Percentiles rank a stretch among this genome's conserved stretches.
Evolutionary conservation across 2,797 vertebrate species (phyloP).

Genomic region (Poliocrania exsul): DNA sequence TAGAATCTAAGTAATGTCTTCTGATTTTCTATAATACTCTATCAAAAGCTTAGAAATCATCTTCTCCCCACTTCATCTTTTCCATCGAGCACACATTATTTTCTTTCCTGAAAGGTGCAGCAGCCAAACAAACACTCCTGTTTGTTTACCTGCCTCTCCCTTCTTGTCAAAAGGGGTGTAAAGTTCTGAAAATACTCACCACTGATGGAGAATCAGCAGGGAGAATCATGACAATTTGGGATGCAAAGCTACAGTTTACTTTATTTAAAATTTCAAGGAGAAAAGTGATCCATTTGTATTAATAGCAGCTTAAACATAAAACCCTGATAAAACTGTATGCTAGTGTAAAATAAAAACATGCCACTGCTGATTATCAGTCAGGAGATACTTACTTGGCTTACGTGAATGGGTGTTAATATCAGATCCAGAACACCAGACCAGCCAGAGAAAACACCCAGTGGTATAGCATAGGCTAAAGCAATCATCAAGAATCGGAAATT

Average conservation of each 20-base stretch:
- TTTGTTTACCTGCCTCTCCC: not conserved
- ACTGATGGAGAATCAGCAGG: not conserved
- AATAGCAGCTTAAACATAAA: not conserved
- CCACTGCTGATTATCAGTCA: not conserved
- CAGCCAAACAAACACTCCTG: not conserved
- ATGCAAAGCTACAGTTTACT: not conserved
- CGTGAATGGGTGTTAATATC: conserved; percentile 91
- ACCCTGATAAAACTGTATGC: not conserved
- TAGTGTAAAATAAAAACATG: not conserved
- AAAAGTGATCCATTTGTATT: not conserved
- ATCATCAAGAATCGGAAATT: conserved; percentile 96
- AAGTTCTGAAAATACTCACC: not conserved
- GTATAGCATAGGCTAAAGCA: conserved; percentile 93
- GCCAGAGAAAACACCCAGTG: conserved; percentile 91
- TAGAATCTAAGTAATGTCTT: not conserved
- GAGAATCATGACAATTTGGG: not conserved
- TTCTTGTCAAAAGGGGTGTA: not conserved
- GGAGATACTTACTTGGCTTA: conserved; percentile 89
- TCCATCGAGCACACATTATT: not conserved
- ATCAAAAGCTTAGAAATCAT: conserved; percentile 24
- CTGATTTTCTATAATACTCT: not conserved
- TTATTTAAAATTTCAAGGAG: not conserved
- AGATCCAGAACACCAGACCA: conserved; percentile 96
- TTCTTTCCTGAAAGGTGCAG: not conserved
- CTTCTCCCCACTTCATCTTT: not conserved